Evolutionary conservation across 2,888 invertebrate species (phyloP).

Genomic region (Prosapia bicincta): DNA sequence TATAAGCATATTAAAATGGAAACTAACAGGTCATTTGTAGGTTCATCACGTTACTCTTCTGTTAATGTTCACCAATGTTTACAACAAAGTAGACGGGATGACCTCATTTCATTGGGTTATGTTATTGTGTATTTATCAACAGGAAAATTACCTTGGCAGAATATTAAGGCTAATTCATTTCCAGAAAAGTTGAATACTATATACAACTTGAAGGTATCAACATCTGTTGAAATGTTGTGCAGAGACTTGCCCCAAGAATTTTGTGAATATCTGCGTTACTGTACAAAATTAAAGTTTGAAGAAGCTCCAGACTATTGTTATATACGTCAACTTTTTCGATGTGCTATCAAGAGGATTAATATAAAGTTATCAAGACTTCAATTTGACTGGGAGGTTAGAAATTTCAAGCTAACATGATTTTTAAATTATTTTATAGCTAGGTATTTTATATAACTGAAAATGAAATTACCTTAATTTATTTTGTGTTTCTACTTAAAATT

Average conservation of each 20-base stretch:
- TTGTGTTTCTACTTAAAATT: too few relatives aligned
- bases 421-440: too few relatives aligned
- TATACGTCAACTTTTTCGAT: neutral
- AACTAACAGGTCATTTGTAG: neutral
- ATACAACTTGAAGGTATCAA: neutral
- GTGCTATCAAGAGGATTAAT: neutral
- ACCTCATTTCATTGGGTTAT: constrained; percentile 15
- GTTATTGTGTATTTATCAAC: neutral
- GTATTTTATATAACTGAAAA: too few relatives aligned
- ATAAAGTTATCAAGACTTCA: neutral
- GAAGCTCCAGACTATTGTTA: neutral
- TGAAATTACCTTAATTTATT: too few relatives aligned
- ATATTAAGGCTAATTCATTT: neutral
- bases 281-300: neutral
- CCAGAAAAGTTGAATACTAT: neutral
- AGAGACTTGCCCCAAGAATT: neutral
- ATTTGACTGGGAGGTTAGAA: neutral
- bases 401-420: too few relatives aligned
- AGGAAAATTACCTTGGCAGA: neutral
- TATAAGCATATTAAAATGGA: neutral
- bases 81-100: neutral
- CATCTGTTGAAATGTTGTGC: neutral
- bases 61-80: neutral
- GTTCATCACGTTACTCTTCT: neutral
- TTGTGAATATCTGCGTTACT: neutral